These are phyloP conservation scores for Engystomops pustulosus DNA, from an alignment of 2,113 vertebrate species.

Conservation along the genomic window DNA sequence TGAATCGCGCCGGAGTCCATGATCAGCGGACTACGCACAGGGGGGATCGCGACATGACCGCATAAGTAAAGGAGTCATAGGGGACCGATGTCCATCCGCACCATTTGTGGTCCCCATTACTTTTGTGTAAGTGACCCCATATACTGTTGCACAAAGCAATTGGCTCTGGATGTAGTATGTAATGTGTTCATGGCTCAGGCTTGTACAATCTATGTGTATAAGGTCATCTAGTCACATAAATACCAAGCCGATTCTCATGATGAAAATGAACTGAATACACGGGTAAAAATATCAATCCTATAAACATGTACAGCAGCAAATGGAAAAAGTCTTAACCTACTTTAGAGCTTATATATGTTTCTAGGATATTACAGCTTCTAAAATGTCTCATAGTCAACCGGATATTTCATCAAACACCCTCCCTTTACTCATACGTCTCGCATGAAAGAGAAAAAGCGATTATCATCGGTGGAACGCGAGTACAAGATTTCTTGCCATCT, in stretches of 20 bases:
- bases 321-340: conserved; percentile 63
- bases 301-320: conserved; percentile 55
- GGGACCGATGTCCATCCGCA: too few species aligned
- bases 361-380: conserved; percentile 54
- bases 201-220: conserved; percentile 14
- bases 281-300: conserved; percentile 15
- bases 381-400: conserved; percentile 55
- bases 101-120: too few species aligned
- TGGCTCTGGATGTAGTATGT: neutral
- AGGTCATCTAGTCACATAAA: neutral
- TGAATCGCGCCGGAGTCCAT: too few species aligned
- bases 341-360: conserved; percentile 64
- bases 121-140: too few species aligned
- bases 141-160: too few species aligned
- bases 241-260: neutral
- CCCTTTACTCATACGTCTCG: conserved; percentile 62
- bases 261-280: neutral
- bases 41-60: too few species aligned
- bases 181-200: neutral
- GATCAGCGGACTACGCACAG: too few species aligned
- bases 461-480: conserved; percentile 52
- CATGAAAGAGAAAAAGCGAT: conserved; percentile 45
- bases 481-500: conserved; percentile 60
- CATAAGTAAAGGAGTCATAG: too few species aligned
- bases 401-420: conserved; percentile 53